These are phyloP conservation scores for Grammomys dolichurus DNA, from an alignment of 2,113 vertebrate species.

Conservation along the genomic window DNA sequence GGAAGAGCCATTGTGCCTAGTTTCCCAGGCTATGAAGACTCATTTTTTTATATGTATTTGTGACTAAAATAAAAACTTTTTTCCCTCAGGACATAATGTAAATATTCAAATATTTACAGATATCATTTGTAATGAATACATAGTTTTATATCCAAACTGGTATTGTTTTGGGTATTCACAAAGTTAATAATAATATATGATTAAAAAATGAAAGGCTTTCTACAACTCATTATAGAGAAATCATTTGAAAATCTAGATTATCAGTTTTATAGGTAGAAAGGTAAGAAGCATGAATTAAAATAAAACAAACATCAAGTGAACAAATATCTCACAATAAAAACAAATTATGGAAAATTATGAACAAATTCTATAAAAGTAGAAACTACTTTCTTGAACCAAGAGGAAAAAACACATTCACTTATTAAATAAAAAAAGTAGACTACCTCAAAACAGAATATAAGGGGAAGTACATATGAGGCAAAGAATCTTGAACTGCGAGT, in stretches of 20 bases:
- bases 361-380: background rate
- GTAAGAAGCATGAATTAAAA: background rate
- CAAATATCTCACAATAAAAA: background rate
- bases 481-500: background rate
- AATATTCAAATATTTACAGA: background rate
- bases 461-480: background rate
- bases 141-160: background rate
- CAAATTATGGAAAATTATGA: background rate
- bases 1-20: background rate
- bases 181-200: background rate
- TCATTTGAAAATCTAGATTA: background rate
- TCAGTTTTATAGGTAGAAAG: background rate
- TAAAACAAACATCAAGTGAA: background rate
- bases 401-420: background rate
- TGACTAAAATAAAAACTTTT: background rate
- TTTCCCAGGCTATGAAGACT: background rate
- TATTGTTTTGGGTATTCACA: background rate
- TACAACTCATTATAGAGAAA: background rate
- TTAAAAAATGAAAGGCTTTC: background rate
- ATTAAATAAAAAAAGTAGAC: background rate
- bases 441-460: background rate
- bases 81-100: background rate
- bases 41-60: background rate
- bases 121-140: background rate
- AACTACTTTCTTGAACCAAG: background rate